Conservation (phyloP, 2,113 vertebrate species). For the Onychostruthus taczanowskii region DNA sequence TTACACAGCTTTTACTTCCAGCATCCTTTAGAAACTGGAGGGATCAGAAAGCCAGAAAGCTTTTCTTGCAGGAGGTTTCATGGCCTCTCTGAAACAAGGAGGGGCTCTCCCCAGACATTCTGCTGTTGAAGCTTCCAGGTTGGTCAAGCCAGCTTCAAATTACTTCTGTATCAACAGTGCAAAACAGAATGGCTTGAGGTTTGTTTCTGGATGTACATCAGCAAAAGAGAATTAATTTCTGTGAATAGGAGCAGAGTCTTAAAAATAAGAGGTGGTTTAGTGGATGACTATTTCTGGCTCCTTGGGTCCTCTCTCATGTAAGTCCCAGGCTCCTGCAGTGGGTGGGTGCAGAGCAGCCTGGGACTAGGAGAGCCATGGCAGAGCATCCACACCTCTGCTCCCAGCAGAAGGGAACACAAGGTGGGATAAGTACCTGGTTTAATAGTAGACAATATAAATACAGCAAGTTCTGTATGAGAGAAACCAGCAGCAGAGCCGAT, state of each 20-base stretch:
- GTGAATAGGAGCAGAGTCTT: neutral
- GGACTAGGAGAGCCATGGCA: neutral
- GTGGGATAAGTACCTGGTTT: neutral
- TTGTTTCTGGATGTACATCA: neutral
- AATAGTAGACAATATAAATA: neutral
- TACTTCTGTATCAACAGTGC: neutral
- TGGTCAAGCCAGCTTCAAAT: neutral
- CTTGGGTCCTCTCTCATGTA: neutral
- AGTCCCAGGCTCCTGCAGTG: neutral
- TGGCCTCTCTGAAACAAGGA: neutral
- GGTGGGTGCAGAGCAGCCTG: neutral
- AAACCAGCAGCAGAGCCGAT: neutral
- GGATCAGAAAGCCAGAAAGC: neutral
- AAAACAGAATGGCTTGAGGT: neutral
- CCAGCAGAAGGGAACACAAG: neutral
- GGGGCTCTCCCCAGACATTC: neutral
- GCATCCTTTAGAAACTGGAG: neutral
- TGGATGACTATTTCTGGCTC: neutral
- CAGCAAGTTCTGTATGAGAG: neutral
- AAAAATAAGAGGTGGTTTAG: neutral
- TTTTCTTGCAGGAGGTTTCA: neutral
- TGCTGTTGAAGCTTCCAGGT: neutral
- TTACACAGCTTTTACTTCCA: neutral
- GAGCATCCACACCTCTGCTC: neutral
- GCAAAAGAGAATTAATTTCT: neutral